Evolutionary conservation across 2,797 vertebrate genomes (phyloP).

Genomic region (Aythya fuligula): DNA sequence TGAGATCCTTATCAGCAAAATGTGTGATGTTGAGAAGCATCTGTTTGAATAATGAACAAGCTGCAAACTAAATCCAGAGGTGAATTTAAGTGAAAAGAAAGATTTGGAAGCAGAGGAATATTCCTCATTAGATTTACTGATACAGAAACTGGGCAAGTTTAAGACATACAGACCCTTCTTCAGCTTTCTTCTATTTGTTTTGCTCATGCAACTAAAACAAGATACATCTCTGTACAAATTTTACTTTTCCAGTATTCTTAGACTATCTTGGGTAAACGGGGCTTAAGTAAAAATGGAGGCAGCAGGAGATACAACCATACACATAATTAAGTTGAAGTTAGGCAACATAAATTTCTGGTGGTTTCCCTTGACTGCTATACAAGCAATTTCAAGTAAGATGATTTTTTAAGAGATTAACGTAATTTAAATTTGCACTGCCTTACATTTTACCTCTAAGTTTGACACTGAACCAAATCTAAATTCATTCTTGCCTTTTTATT

Average conservation of each 20-base stretch:
- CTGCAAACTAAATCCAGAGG: constrained; percentile 5
- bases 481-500: background rate
- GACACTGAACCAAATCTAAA: background rate
- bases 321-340: background rate
- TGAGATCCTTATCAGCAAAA: background rate
- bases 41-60: background rate
- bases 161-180: background rate
- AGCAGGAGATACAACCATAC: background rate
- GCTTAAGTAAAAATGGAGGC: background rate
- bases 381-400: background rate
- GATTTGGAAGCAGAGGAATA: background rate
- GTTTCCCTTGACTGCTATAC: background rate
- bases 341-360: background rate
- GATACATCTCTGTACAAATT: background rate
- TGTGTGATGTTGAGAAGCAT: background rate
- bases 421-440: background rate
- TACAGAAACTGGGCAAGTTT: background rate
- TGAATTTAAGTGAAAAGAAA: background rate
- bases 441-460: background rate
- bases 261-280: background rate
- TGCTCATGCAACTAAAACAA: background rate
- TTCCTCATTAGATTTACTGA: background rate
- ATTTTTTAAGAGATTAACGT: background rate
- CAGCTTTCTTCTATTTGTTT: background rate
- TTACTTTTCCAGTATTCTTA: background rate